Evolutionary conservation across 2,113 vertebrate genomes (phyloP), one percentile per base, ranked within the genome.

Genomic region (Nestor notabilis): DNA sequence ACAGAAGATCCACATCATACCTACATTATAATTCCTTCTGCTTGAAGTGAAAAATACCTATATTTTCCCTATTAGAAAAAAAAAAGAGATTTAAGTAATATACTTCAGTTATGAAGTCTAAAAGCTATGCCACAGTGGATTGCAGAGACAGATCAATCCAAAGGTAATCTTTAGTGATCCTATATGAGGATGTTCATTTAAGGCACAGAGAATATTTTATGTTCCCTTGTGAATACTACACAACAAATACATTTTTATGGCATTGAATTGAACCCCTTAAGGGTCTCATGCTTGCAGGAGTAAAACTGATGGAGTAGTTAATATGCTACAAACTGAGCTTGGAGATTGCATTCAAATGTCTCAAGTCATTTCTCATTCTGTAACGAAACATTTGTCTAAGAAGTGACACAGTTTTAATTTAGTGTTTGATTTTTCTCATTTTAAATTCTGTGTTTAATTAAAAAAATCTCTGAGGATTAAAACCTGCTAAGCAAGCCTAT

Each of bases 351-450:
- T 43, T 82, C 1, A 17, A 81, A 77, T 64, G 66, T 13, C 75
- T 15, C 16, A 71, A 94, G 28, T 43, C 7, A 87, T 68, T 85
- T 94, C 20, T 46, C 33, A 77, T 87, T 94, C 43, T 70, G 10
- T 92, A 74, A 75, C 37, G n/a, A 90, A 96, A 71, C 86, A 78
- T 66, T 93, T 97, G 58, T 61, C 72, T 75, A 83, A 80, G 63
- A 79, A 83, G n/a, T 80, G 46, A 75, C 29, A 63, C 5, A 70
- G 13, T 79, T 92, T 74, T 77, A 77, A 53, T 20, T 6, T 8
- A 55, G 11, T 78, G 17, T 77, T 80, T 92, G 0, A 8, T 78
- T 76, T 89, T 50, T 89, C 56, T 74, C 18, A 39, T 77, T 89
- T 88, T 66, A 86, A 91, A 74, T 80, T 92, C 58, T 55, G 8